Evolutionary conservation across 1,140 invertebrate genomes (phyloP).

Genomic region (Scylla paramamosain): DNA sequence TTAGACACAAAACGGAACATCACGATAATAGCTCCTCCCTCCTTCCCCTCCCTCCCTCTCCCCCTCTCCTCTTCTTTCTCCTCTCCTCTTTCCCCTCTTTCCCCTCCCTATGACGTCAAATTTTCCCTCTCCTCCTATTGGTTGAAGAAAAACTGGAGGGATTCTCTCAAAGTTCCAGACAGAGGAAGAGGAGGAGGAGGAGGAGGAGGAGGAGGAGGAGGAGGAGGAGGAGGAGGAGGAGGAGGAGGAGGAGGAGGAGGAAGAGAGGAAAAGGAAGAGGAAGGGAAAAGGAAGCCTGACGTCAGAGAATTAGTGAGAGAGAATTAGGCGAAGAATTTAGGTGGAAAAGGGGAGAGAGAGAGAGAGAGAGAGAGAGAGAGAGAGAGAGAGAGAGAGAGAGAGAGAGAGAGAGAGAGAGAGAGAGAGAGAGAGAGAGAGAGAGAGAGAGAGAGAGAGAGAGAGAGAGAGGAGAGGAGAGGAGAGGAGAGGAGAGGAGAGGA

Average conservation of each 20-base stretch:
- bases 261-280: neutral
- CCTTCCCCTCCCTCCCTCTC: no score
- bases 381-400: neutral
- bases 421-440: neutral
- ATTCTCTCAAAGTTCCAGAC: neutral
- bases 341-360: neutral
- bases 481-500: neutral
- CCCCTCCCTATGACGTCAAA: no score
- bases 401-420: neutral
- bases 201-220: constrained; percentile 33
- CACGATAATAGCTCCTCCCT: no score
- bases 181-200: constrained; percentile 16
- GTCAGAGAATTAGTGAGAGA: neutral
- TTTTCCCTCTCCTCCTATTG: neutral
- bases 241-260: neutral
- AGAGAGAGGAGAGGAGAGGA: neutral
- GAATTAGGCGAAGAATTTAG: neutral
- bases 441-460: neutral
- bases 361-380: neutral
- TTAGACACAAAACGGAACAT: no score
- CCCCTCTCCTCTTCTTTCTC: no score
- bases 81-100: no score
- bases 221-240: neutral
- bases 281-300: neutral
- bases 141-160: neutral